Evolutionary conservation across 2,888 invertebrate genomes (phyloP).

Genomic region (Halocaridina rubra): DNA sequence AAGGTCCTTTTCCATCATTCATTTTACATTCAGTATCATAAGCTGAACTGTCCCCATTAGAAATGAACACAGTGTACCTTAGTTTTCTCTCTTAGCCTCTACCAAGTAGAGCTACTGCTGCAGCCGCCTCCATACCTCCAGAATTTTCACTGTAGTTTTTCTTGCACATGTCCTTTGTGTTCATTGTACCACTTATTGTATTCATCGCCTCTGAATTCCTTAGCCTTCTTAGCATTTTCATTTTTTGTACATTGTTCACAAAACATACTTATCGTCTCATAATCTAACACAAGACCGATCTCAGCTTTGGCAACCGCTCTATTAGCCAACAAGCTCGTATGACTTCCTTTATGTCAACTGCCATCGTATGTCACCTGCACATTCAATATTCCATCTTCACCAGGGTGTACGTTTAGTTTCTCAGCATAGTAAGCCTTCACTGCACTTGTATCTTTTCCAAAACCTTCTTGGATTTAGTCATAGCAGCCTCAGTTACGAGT

Average conservation of each 20-base stretch:
- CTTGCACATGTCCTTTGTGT: not conserved
- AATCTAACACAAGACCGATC: not conserved
- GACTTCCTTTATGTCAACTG: conserved; percentile 13
- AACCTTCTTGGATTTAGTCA: not conserved
- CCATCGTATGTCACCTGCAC: conserved; percentile 1
- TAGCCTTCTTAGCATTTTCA: not conserved
- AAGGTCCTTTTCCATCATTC: not conserved
- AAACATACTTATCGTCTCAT: conserved; percentile 7
- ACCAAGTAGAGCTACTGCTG: not conserved
- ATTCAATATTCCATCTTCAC: not conserved
- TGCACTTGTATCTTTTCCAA: not conserved
- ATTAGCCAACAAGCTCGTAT: not conserved
- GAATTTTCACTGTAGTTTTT: not conserved
- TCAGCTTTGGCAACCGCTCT: conserved; percentile 13
- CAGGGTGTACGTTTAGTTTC: not conserved
- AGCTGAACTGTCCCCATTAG: not conserved
- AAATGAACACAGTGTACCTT: not conserved
- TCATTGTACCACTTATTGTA: not conserved
- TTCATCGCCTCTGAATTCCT: not conserved
- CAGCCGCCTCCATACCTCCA: not conserved
- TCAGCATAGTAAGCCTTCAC: no score
- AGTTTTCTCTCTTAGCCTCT: not conserved
- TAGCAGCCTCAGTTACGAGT: not conserved
- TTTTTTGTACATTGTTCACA: not conserved
- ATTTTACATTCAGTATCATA: not conserved